Evolutionary conservation across 2,113 vertebrate genomes (phyloP).

Genomic region (Sturnira hondurensis): DNA sequence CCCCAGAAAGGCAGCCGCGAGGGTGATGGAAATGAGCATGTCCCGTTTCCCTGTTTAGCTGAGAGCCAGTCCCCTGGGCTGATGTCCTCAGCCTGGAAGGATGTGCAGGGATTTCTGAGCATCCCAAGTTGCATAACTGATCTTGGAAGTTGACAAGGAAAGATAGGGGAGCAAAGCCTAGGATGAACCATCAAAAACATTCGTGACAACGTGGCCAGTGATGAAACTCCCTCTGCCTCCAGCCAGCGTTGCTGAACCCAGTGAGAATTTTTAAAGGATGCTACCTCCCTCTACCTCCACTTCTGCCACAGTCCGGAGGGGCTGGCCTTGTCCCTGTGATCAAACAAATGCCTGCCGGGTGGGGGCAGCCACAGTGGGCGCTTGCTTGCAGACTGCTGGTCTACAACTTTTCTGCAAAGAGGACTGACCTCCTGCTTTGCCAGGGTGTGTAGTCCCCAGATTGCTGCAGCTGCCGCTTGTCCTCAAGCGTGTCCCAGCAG

Average conservation of each 20-base stretch:
- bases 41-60: not conserved
- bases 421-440: not conserved
- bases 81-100: not conserved
- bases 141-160: not conserved
- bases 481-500: not conserved
- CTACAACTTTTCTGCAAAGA: not conserved
- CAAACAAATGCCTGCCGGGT: not conserved
- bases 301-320: not conserved
- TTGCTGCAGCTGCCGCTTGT: slow-evolving; percentile 14
- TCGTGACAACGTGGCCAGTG: not conserved
- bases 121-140: not conserved
- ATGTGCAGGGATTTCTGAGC: not conserved
- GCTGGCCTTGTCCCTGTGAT: not conserved
- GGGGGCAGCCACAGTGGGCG: not conserved
- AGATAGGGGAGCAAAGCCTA: not conserved
- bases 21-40: not conserved
- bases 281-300: no score
- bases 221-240: not conserved
- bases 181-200: not conserved
- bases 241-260: not conserved
- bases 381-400: not conserved
- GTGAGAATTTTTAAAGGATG: not conserved
- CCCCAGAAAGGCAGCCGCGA: not conserved
- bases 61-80: not conserved
- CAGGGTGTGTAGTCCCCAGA: not conserved